Conservation (phyloP, 2,797 vertebrate species). For the Cygnus olor region DNA sequence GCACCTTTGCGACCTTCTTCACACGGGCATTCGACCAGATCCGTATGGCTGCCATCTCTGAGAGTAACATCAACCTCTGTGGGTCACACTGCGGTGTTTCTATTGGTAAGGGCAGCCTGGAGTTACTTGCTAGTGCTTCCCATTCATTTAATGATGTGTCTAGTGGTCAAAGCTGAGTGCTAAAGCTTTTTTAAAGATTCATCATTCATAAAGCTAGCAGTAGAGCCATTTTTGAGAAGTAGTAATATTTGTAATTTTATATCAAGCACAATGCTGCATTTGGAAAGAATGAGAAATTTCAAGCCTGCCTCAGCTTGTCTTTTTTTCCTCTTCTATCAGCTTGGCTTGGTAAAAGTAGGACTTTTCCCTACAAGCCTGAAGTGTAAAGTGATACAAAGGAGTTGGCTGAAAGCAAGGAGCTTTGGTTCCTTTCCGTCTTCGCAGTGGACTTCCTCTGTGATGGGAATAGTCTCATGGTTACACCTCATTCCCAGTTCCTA, state of each 20-base stretch:
- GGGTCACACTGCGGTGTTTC: slow-evolving; percentile 96
- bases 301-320: background rate
- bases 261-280: background rate
- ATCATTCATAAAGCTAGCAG: background rate
- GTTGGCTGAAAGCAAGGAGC: background rate
- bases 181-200: background rate
- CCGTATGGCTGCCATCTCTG: slow-evolving; percentile 94
- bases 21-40: slow-evolving; percentile 93
- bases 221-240: background rate
- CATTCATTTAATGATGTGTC: fast-evolving
- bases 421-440: background rate
- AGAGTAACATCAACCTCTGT: slow-evolving; percentile 95
- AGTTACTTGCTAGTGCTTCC: background rate
- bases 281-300: background rate
- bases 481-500: background rate
- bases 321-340: background rate
- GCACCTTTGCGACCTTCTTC: slow-evolving; percentile 93
- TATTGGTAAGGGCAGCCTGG: slow-evolving; percentile 83
- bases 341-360: background rate
- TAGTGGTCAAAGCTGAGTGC: background rate
- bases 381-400: background rate
- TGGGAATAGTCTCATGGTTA: background rate
- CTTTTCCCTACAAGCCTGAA: background rate
- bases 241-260: background rate
- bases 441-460: background rate